Evolutionary conservation across 2,797 vertebrate genomes (phyloP), one percentile per base, ranked within the genome.

Genomic region (Peromyscus aztecus): DNA sequence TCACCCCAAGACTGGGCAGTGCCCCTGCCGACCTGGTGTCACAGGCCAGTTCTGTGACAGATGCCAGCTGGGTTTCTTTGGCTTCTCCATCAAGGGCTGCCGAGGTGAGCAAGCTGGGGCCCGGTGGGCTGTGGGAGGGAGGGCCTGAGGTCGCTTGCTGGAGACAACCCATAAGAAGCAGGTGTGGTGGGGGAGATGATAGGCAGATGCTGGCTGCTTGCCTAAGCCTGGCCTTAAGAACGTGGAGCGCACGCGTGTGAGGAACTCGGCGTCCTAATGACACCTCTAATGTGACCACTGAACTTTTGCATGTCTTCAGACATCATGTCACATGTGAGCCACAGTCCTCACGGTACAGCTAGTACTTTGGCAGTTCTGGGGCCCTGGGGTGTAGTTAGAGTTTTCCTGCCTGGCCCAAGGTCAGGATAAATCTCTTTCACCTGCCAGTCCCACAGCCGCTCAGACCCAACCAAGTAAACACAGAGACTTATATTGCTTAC

Each of bases 11-110:
- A 99, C 99, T 0, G 99, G 99, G 46, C 99, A 99, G 97, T 99
- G 99, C 95, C 90, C 98, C 97, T 99, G 99, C 98, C 99, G 97
- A 1, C 97, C 98, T 0, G 99, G 99, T 0, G 98, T 99, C 67
- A 98, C 98, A 0, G 99, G 99, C 73, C 98, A 37, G 24, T 97
- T 97, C 75, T 99, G 99, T 0, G 98, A 99, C 94, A 97, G 91
- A 1, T 99, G 99, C 97, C 99, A 99, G 49, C 96, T 95, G 0
- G 99, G 99, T 63, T 99, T 99, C 98, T 99, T 99, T 0, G 98
- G 99, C 96, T 99, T 99, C 98, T 99, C 99, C 0, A 98, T 98
- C 97, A 99, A 98, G 95, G 99, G 99, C 92, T 99, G 99, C 98
- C 98, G 99, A 98, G 99, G 99, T 99, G 98, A 98, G 0, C 0